These are phyloP conservation scores for Mechanitis mazaeus DNA, from an alignment of 2,888 invertebrate genomes.

Conservation along the genomic window DNA sequence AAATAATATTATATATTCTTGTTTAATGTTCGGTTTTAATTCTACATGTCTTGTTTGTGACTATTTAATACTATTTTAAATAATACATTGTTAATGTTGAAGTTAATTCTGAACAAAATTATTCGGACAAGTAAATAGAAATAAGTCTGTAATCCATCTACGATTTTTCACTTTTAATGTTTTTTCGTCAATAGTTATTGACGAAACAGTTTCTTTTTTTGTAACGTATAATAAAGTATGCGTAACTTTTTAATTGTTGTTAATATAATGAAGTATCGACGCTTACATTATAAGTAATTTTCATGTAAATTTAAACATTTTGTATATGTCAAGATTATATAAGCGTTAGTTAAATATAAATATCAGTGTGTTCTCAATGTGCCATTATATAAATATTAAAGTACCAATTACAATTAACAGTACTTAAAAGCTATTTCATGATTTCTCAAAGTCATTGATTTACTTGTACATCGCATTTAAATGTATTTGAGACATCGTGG, in stretches of 20 bases:
- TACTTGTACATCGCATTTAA: constrained; percentile 13
- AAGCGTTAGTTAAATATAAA: constrained; percentile 35
- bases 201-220: no score
- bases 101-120: no score
- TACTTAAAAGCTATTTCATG: constrained; percentile 47
- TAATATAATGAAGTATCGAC: not conserved
- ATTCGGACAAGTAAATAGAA: no score
- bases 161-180: no score
- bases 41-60: not conserved
- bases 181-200: no score
- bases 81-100: no score
- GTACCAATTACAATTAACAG: constrained; percentile 20
- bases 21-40: not conserved
- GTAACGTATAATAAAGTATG: no score
- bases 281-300: no score
- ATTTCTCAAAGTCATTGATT: constrained; percentile 33
- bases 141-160: no score
- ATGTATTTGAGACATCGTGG: constrained; percentile 21
- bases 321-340: no score
- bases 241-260: not conserved
- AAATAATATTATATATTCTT: not conserved
- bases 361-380: constrained; percentile 59
- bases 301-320: no score
- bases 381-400: constrained; percentile 41
- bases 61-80: no score